Base-by-base conservation (phyloP, 2,888 invertebrate species). In the Salticus scenicus region DNA sequence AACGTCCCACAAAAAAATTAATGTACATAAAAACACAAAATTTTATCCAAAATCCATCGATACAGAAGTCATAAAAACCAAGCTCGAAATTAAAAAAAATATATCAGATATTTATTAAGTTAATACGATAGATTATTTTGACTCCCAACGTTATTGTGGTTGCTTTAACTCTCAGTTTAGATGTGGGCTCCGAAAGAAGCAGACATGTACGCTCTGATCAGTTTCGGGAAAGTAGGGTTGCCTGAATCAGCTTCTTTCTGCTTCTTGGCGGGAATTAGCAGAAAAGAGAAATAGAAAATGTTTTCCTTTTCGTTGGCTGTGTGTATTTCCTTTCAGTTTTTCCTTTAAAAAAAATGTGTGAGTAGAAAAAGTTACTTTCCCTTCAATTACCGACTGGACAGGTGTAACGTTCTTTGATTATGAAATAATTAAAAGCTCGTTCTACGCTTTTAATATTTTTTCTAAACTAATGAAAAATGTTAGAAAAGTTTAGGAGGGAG, bases 31-130 rank as follows among this genome's bases (percentile, higher is more conserved):
- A 17, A 37, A 47, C 20, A 66, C 51, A 31, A 64, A 79, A 41
- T 79, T 70, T 70, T 79, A 79, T 71, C 78, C 78, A 79, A 79
- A 79, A 79, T 79, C 78, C 78, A 79, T 79, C 42, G 71, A 57
- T 17, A 8, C n/a, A 20, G n/a, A 57, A 37, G 64, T 27, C 17
- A 20, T 64, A 41, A 42, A 79, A 47, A 28, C 64, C 20, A 10
- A 10, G 37, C 37, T 37, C 37, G 4, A 37, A 37, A 37, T 37
- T 7, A 37, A 37, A 37, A 37, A 7, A 37, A 7, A 37, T 37
- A 37, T 4, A 37, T 37, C 37, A 37, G 10, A 37, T 37, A 37
- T 37, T 37, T 10, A 37, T 37, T 37, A 37, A 10, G 63, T 20
- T 20, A 63, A 67, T 67, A 67, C 33, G 33, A 28, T 66, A 30